These are phyloP conservation scores for Dolomedes plantarius DNA, from an alignment of 2,888 invertebrate genomes.

Conservation along the genomic window DNA sequence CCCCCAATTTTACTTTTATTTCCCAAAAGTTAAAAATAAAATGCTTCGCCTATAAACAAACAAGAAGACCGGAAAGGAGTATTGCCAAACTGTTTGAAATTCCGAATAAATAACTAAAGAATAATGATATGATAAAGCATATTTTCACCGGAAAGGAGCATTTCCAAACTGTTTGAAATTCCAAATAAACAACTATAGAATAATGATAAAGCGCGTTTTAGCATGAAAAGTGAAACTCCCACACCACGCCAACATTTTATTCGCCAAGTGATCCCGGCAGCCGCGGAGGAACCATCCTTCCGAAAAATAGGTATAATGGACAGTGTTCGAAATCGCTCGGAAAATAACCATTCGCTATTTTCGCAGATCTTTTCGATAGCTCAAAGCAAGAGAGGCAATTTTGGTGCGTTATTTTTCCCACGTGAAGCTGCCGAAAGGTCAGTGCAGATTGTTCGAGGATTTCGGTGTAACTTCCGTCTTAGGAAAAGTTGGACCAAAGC, in stretches of 20 bases:
- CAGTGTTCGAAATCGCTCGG: neutral
- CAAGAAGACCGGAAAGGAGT: too few relatives aligned
- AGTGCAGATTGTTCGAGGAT: neutral
- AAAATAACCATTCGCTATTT: neutral
- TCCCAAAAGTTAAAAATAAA: too few relatives aligned
- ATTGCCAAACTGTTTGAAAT: too few relatives aligned
- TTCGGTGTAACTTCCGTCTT: neutral
- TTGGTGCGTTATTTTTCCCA: slow-evolving; percentile 40
- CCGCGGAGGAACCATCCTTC: slow-evolving; percentile 1
- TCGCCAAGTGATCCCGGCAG: neutral
- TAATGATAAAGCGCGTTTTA: too few relatives aligned
- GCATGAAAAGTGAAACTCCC: neutral
- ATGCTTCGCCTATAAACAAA: too few relatives aligned
- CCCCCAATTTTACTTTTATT: too few relatives aligned
- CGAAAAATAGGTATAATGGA: neutral
- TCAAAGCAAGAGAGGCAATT: neutral
- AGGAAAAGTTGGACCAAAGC: neutral
- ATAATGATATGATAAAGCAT: too few relatives aligned
- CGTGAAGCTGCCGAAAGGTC: slow-evolving; percentile 21
- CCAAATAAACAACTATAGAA: too few relatives aligned
- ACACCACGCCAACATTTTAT: neutral
- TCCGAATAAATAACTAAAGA: too few relatives aligned
- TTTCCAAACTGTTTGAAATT: too few relatives aligned
- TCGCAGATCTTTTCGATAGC: neutral
- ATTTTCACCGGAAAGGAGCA: too few relatives aligned